A percentile compares a stretch with the other conserved stretches of the same genome.
These are phyloP conservation scores for Phlogophora meticulosa DNA, from an alignment of 2,888 invertebrate species.

Conservation along the genomic window DNA sequence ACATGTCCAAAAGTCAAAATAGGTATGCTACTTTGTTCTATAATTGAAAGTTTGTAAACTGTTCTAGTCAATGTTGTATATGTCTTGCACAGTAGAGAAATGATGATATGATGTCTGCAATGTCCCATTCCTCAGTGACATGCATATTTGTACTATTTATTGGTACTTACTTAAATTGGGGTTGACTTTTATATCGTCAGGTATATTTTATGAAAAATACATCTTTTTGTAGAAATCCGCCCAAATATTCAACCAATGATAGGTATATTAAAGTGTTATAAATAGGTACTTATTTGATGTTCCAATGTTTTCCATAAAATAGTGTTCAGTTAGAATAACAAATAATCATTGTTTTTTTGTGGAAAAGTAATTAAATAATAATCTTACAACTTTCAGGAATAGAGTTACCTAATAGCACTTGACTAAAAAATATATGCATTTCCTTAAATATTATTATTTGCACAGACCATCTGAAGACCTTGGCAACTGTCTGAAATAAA, in stretches of 20 bases:
- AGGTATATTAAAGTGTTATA: not conserved
- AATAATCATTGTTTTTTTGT: not conserved
- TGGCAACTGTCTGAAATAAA: constrained; percentile 8
- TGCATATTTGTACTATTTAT: constrained; percentile 35
- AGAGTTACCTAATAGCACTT: constrained; percentile 2
- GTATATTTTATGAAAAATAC: not conserved
- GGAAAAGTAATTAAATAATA: not conserved
- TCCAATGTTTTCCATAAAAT: not conserved
- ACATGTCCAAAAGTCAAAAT: constrained; percentile 6
- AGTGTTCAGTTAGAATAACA: constrained; percentile 5
- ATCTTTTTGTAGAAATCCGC: not conserved
- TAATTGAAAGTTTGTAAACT: not conserved
- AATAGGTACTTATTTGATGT: not conserved
- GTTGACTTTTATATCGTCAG: not conserved
- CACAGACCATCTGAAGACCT: not conserved
- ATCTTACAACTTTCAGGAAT: constrained; percentile 12
- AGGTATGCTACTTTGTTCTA: constrained; percentile 24
- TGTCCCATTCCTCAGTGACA: constrained; percentile 25
- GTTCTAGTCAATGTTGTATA: constrained; percentile 9
- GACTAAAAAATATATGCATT: constrained; percentile 7
- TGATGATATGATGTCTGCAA: constrained; percentile 1
- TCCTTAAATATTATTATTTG: constrained; percentile 21
- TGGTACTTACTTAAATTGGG: constrained; percentile 7
- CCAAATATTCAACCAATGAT: constrained; percentile 7
- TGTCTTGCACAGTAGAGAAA: not conserved